These are phyloP conservation scores for Scophthalmus maximus DNA, from an alignment of 2,113 vertebrate species.

Conservation along the genomic window DNA sequence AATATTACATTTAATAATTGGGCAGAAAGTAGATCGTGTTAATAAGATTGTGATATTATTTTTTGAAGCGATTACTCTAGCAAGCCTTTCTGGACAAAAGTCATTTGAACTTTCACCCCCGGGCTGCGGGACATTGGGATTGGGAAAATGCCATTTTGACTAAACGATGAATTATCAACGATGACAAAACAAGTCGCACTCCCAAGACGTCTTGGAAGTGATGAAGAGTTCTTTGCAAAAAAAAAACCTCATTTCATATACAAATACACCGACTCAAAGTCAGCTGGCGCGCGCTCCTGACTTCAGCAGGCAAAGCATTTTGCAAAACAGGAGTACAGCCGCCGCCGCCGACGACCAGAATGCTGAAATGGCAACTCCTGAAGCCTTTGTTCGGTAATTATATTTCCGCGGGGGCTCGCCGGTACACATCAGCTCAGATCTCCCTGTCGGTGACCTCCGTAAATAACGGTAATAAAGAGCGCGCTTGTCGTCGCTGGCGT, in stretches of 20 bases:
- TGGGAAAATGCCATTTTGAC: neutral
- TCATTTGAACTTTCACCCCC: too few species aligned
- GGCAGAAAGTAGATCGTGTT: too few species aligned
- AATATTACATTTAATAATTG: too few species aligned
- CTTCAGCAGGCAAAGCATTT: conserved; percentile 75
- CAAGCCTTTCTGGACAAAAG: too few species aligned
- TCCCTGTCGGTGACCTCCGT: conserved; percentile 79
- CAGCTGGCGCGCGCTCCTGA: conserved; percentile 48
- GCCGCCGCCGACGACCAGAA: conserved; percentile 58
- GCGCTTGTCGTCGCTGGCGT: conserved; percentile 44
- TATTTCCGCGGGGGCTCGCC: conserved; percentile 67
- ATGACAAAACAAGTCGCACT: neutral
- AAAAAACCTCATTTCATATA: conserved; percentile 36
- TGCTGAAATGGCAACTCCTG: conserved; percentile 81
- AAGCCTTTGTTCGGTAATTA: conserved; percentile 82
- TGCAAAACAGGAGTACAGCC: conserved; percentile 58
- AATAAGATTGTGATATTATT: neutral
- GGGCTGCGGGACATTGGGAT: neutral
- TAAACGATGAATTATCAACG: neutral
- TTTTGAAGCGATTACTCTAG: too few species aligned
- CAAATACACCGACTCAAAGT: conserved; percentile 33
- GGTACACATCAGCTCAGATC: conserved; percentile 82
- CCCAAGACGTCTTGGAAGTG: conserved; percentile 1
- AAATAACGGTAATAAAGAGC: conserved; percentile 76
- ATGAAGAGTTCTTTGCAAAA: conserved; percentile 14